Evolutionary conservation across 2,113 vertebrate species (phyloP).

Genomic region (Leucopsar rothschildi): DNA sequence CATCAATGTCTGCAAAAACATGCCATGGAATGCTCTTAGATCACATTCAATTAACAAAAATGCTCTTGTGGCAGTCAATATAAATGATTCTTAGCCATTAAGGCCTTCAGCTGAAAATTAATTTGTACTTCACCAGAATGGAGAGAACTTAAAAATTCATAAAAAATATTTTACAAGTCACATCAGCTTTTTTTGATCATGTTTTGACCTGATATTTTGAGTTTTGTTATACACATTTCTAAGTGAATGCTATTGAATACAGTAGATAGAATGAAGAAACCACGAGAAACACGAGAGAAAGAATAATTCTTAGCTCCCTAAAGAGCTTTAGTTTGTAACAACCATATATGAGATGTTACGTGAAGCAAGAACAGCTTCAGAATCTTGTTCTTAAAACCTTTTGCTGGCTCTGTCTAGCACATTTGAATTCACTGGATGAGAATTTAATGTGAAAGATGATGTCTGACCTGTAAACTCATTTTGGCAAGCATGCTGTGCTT

Average conservation of each 20-base stretch:
- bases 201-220: not conserved
- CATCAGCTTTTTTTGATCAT: not conserved
- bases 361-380: not conserved
- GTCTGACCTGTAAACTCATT: not conserved
- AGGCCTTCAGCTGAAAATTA: slow-evolving; percentile 21
- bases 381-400: not conserved
- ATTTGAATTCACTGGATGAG: not conserved
- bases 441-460: not conserved
- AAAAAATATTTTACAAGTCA: not conserved
- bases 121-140: not conserved
- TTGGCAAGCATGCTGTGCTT: not conserved
- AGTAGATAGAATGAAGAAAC: not conserved
- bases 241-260: not conserved
- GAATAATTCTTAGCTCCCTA: not conserved
- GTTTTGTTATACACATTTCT: not conserved
- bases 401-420: not conserved
- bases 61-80: not conserved
- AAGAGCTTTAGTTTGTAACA: not conserved
- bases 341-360: not conserved
- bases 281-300: not conserved
- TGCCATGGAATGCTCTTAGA: not conserved
- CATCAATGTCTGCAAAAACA: slow-evolving; percentile 89
- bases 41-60: slow-evolving; percentile 17
- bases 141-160: not conserved
- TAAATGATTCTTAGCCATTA: slow-evolving; percentile 2